A percentile compares a stretch with the other conserved stretches of the same genome.
phyloP scores from a whole-genome alignment of 2,113 vertebrate genomes.

The Ptilonorhynchus violaceus region DNA sequence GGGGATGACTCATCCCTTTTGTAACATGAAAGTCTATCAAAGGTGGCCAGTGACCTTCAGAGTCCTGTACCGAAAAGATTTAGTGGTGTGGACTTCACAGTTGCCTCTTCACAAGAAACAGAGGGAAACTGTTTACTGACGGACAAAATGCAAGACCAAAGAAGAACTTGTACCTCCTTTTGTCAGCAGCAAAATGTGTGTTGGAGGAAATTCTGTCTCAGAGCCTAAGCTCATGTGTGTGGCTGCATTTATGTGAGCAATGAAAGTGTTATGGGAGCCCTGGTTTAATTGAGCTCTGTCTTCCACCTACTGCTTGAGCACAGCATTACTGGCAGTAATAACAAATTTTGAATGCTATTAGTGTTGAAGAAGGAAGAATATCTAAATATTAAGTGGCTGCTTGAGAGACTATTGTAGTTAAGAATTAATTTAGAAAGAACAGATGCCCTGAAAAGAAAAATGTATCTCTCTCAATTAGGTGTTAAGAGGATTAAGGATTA shows the following conservation, averaged over 20 bases:
- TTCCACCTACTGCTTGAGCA: background rate
- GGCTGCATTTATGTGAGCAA: background rate
- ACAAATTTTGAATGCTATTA: background rate
- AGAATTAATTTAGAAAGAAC: background rate
- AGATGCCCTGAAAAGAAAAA: background rate
- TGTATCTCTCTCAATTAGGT: background rate
- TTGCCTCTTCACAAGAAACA: background rate
- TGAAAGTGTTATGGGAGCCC: background rate
- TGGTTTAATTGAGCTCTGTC: background rate
- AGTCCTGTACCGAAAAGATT: background rate
- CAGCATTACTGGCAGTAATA: background rate
- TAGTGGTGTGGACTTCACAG: background rate
- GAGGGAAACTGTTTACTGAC: background rate
- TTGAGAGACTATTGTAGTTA: background rate
- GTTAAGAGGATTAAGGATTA: conserved; percentile 33
- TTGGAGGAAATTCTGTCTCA: background rate
- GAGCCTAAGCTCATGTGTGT: background rate
- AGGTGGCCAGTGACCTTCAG: background rate
- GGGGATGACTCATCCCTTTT: background rate
- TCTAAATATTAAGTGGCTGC: background rate
- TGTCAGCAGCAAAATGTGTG: background rate
- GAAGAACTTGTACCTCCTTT: background rate
- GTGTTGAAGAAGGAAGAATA: background rate
- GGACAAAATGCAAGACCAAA: background rate
- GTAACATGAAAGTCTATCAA: background rate